phyloP scores from a whole-genome alignment of 2,888 invertebrate genomes.

The Tupiocoris notatus region DNA sequence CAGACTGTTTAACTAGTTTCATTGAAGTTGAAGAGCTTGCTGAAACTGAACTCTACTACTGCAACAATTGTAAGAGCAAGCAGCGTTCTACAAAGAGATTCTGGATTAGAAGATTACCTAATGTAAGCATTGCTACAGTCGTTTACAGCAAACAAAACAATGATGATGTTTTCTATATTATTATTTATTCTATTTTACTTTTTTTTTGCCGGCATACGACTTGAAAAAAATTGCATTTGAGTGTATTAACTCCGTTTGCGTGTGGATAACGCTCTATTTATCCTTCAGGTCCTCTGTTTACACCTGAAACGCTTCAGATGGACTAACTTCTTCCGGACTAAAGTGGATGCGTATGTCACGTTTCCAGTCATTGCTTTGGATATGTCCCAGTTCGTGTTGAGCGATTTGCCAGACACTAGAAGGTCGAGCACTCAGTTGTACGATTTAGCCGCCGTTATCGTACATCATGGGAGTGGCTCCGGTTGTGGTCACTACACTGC shows the following conservation, averaged over 20 bases:
- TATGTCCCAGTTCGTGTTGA: constrained; percentile 73
- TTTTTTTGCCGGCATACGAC: too few relatives aligned
- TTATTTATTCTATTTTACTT: too few relatives aligned
- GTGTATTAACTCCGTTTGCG: too few relatives aligned
- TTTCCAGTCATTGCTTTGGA: constrained; percentile 74
- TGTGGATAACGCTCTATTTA: too few relatives aligned
- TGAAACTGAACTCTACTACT: constrained; percentile 78
- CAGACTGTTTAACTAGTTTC: constrained; percentile 70
- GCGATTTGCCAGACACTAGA: constrained; percentile 65
- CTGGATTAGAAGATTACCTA: constrained; percentile 76
- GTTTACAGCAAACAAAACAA: too few relatives aligned
- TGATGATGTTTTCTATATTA: too few relatives aligned
- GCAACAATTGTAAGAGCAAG: constrained; percentile 75
- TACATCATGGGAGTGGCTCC: constrained; percentile 80
- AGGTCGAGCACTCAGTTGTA: constrained; percentile 67
- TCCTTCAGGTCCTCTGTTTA: constrained; percentile 69
- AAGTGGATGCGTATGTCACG: constrained; percentile 73
- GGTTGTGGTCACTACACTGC: constrained; percentile 84
- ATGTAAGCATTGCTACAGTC: constrained; percentile 61
- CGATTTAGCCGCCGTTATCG: constrained; percentile 77
- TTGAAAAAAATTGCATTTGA: too few relatives aligned
- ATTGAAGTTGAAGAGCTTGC: constrained; percentile 78
- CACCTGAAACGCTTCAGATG: constrained; percentile 82
- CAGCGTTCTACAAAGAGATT: constrained; percentile 83
- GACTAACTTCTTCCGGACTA: constrained; percentile 75